Base-by-base conservation (phyloP, 2,888 invertebrate genomes). In the Eretmocerus hayati region DNA sequence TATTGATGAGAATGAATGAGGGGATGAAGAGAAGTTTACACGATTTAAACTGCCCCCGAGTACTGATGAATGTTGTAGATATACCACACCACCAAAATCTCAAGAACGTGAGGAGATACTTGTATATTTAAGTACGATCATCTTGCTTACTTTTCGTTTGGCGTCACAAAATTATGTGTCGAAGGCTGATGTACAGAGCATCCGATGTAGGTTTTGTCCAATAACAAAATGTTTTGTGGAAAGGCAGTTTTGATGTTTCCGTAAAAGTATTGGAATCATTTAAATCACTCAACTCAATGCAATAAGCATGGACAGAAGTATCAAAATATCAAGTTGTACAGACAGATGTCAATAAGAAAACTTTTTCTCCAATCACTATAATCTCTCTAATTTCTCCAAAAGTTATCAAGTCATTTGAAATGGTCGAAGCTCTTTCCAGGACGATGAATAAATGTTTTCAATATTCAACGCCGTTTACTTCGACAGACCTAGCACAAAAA, bases 381-480 rank as follows among this genome's bases (percentile, higher is more conserved):
- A 55, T 52, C 50, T 56, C 53, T 48, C 52, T 30, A n/a, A 55
- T 51, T 4, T 31, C 32, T 15, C 54, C 52, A 32, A 54, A 56
- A 9, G 9, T 8, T 13, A 22, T 2, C 16, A 22, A n/a, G 16
- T 42, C 9, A 33, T 42, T 16, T 8, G 2, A 2, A 18, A 15
- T 15, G 9, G n/a, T 15, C 2, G 8, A 22, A 15, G 15, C 11
- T 42, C 2, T 35, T 33, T 42, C 42, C 5, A 35, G 23, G 23
- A 42, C 6, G 3, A 42, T 4, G 8, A 35, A 42, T 23, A 42
- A 42, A 15, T 16, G 15, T 5, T 15, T 21, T 2, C 35, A 15
- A 42, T 13, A 42, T 13, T 23, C 21, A 11, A 22, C 13, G 5
- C 42, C 42, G 35, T 42, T 42, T 6, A 35, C 2, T 3, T 1